Percentiles rank a stretch among this genome's conserved stretches.
Evolutionary conservation across 53 echinoderm and acorn worm species (phyloP).

Genomic region (Luidia sarsii): DNA sequence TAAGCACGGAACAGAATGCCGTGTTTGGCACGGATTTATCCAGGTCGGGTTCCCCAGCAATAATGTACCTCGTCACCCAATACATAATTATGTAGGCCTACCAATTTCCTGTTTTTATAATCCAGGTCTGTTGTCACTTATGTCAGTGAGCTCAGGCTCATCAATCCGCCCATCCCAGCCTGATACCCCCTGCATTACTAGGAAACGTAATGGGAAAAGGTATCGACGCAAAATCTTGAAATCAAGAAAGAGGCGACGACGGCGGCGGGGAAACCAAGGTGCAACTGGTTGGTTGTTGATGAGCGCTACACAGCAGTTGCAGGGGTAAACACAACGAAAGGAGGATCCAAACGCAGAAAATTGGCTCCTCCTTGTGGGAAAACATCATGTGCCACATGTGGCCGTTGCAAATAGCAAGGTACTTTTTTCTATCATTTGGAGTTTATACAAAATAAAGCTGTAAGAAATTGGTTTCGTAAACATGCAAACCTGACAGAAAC

Average conservation of each 20-base stretch:
- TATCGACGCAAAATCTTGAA: neutral
- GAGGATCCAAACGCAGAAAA: constrained; percentile 1
- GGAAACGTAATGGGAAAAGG: constrained; percentile 3
- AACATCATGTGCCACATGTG: neutral
- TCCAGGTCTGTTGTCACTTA: neutral
- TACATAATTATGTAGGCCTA: neutral
- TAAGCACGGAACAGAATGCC: too few relatives aligned
- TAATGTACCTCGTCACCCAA: too few relatives aligned
- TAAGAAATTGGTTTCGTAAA: constrained; percentile 18
- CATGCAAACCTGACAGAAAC: constrained; percentile 14
- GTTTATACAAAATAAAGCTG: constrained; percentile 1
- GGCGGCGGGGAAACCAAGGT: neutral
- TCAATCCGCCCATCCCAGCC: neutral
- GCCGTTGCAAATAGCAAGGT: neutral
- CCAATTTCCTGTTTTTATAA: neutral
- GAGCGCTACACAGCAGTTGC: neutral
- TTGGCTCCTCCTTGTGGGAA: constrained; percentile 27
- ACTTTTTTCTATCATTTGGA: constrained; percentile 1
- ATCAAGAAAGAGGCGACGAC: neutral
- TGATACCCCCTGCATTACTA: neutral
- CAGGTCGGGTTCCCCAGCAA: neutral
- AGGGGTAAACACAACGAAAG: constrained; percentile 18
- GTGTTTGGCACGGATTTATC: neutral
- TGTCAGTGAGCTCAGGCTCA: neutral
- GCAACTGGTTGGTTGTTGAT: neutral